These are phyloP conservation scores for Pantherophis alleghaniensis DNA, from an alignment of 2,797 vertebrate species.

Conservation along the genomic window DNA sequence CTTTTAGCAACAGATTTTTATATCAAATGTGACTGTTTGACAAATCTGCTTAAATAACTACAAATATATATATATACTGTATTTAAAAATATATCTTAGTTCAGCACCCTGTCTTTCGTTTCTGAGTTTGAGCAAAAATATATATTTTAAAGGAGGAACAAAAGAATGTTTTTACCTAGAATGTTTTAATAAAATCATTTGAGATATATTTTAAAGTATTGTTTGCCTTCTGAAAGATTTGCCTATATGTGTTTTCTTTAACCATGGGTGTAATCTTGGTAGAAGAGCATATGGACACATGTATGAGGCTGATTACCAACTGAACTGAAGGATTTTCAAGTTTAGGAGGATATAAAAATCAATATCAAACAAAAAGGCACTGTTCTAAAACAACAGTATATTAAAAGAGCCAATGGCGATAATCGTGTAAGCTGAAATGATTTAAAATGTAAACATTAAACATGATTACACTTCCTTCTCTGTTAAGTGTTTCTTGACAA, in stretches of 20 bases:
- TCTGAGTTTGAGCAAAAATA: neutral
- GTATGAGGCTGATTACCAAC: slow-evolving; percentile 15
- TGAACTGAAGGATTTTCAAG: slow-evolving; percentile 44
- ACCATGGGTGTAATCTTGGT: neutral
- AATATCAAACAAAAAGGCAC: slow-evolving; percentile 54
- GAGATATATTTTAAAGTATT: slow-evolving; percentile 43
- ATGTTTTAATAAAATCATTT: slow-evolving; percentile 14
- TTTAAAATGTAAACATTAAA: slow-evolving; percentile 1
- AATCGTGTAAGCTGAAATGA: neutral
- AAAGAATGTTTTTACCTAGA: slow-evolving; percentile 33
- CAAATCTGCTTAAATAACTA: slow-evolving; percentile 53
- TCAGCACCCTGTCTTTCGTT: slow-evolving; percentile 16
- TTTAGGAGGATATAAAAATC: slow-evolving; percentile 48
- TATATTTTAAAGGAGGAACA: slow-evolving; percentile 33
- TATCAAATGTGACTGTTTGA: slow-evolving; percentile 50
- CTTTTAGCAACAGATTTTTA: slow-evolving; percentile 59
- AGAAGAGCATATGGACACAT: neutral
- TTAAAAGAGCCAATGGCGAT: slow-evolving; percentile 41
- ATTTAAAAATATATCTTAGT: slow-evolving; percentile 48
- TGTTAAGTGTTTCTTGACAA: neutral
- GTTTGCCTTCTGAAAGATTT: slow-evolving; percentile 6
- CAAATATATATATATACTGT: slow-evolving; percentile 34
- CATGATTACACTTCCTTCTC: neutral
- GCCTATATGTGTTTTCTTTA: neutral
- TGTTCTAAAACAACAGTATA: slow-evolving; percentile 51